Evolutionary conservation across 2,113 vertebrate genomes (phyloP).

Genomic region (Hippocampus barbouri): DNA sequence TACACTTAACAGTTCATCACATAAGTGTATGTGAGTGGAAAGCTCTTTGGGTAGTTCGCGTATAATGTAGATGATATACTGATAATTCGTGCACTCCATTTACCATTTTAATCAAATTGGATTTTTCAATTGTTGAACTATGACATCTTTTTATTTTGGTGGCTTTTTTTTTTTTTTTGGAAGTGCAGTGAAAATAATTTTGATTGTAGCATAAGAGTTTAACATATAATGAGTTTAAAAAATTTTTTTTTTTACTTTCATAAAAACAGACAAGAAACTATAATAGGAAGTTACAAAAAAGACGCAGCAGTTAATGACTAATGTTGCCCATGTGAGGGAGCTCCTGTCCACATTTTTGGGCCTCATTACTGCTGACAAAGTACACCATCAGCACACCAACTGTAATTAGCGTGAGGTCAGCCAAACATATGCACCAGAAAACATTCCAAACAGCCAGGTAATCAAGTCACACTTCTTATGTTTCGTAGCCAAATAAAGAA

Average conservation of each 20-base stretch:
- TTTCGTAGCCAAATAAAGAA: not conserved
- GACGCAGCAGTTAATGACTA: conserved; percentile 13
- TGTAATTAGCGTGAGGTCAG: not conserved
- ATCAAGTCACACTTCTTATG: not conserved
- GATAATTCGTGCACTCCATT: no score
- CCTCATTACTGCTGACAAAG: not conserved
- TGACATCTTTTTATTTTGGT: no score
- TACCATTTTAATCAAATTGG: no score
- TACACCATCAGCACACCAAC: not conserved
- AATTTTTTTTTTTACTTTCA: not conserved
- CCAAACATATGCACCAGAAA: not conserved
- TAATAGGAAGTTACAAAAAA: not conserved
- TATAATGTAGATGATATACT: no score
- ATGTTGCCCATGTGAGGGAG: conserved; percentile 55
- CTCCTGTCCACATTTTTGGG: conserved; percentile 29
- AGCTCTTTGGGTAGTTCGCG: no score
- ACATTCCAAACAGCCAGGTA: not conserved
- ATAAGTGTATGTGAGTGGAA: no score
- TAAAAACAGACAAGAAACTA: not conserved
- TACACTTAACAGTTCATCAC: no score
- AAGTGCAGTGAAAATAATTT: no score
- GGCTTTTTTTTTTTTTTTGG: no score
- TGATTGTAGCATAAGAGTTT: no score
- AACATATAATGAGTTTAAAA: no score
- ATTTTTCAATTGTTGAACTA: no score